Conservation (phyloP, 2,888 invertebrate species). For the Mystacides longicornis region DNA sequence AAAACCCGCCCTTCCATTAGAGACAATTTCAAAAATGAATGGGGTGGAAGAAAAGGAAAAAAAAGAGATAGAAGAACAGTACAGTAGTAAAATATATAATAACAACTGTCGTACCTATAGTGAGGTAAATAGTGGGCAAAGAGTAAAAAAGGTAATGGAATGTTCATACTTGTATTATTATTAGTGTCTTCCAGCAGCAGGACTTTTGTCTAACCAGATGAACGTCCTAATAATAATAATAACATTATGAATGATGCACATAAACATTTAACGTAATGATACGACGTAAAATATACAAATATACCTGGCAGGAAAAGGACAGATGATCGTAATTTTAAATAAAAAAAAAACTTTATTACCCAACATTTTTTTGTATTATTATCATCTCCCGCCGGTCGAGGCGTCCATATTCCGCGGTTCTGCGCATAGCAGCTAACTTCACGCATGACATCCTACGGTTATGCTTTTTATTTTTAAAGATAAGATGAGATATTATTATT, state of each 20-base stretch:
- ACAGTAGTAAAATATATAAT: not conserved
- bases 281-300: not conserved
- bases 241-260: not conserved
- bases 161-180: no score
- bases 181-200: no score
- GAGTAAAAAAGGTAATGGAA: not conserved
- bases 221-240: not conserved
- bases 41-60: not conserved
- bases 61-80: not conserved
- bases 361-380: not conserved
- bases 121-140: no score
- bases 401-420: no score
- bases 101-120: not conserved
- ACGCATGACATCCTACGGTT: not conserved
- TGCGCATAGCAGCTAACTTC: slow-evolving; percentile 1
- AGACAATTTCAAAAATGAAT: slow-evolving; percentile 4
- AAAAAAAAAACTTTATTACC: not conserved
- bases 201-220: no score
- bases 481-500: no score
- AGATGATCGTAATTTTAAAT: not conserved
- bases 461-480: no score
- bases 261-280: slow-evolving; percentile 1
- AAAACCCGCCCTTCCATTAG: slow-evolving; percentile 10
- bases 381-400: no score
- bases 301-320: not conserved